Conservation (phyloP, 2,888 invertebrate genomes). For the Coleophora flavipennella region DNA sequence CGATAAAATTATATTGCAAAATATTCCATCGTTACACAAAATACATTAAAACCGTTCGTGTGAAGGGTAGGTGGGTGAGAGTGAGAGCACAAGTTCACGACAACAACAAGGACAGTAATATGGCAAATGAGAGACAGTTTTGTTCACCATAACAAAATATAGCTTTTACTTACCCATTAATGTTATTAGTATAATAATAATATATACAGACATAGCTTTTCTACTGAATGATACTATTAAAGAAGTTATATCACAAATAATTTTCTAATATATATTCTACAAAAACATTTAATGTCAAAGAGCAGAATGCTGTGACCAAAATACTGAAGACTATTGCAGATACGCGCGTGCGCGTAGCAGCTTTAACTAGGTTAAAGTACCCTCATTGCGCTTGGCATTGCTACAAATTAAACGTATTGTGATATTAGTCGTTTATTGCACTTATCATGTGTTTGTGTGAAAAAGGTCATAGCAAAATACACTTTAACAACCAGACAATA, state of each 20-base stretch:
- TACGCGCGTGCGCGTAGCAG: too few species aligned
- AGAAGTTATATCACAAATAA: slow-evolving; percentile 62
- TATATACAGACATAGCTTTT: slow-evolving; percentile 43
- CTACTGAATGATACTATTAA: slow-evolving; percentile 56
- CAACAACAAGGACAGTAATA: slow-evolving; percentile 28
- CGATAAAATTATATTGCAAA: slow-evolving; percentile 63
- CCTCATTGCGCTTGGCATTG: not conserved
- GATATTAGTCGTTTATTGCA: too few species aligned
- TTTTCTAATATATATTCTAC: slow-evolving; percentile 49
- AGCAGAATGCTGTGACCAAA: slow-evolving; percentile 29
- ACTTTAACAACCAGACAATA: slow-evolving; percentile 34
- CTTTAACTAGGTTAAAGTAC: too few species aligned
- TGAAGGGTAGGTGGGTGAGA: slow-evolving; percentile 30
- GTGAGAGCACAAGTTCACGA: slow-evolving; percentile 40
- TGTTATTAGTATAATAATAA: slow-evolving; percentile 34
- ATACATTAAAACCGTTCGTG: slow-evolving; percentile 33
- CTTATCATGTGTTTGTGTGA: too few species aligned
- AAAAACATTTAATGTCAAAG: slow-evolving; percentile 37
- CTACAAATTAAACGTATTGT: not conserved
- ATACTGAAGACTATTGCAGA: too few species aligned
- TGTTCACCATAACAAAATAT: slow-evolving; percentile 64
- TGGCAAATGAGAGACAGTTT: slow-evolving; percentile 51
- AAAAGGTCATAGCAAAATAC: slow-evolving; percentile 32
- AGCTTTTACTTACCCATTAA: slow-evolving; percentile 54
- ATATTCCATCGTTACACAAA: slow-evolving; percentile 65